phyloP scores from a whole-genome alignment of 2,113 vertebrate species.

The Erythrocercus mccallii region DNA sequence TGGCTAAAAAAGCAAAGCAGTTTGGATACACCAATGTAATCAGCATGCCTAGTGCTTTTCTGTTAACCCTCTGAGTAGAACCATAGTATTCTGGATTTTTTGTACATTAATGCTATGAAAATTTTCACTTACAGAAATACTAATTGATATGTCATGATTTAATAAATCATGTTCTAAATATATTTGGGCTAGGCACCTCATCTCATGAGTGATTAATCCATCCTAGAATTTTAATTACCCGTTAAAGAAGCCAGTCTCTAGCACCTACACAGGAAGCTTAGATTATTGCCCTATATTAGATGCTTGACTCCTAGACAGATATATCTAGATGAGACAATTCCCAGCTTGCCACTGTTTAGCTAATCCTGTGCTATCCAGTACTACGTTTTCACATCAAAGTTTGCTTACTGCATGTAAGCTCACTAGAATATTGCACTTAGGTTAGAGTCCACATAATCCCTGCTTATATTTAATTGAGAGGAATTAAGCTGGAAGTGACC shows the following conservation, averaged over 20 bases:
- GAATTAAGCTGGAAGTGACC: neutral
- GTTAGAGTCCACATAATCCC: neutral
- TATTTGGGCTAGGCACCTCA: neutral
- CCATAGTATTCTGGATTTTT: slow-evolving; percentile 53
- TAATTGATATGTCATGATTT: slow-evolving; percentile 10
- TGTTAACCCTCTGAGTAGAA: slow-evolving; percentile 71
- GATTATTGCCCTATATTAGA: neutral
- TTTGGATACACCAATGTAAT: slow-evolving; percentile 67
- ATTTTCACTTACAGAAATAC: slow-evolving; percentile 31
- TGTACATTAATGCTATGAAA: slow-evolving; percentile 21
- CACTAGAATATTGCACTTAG: slow-evolving; percentile 18
- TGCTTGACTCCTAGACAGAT: neutral
- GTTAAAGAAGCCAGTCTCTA: slow-evolving; percentile 14
- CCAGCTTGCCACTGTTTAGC: neutral
- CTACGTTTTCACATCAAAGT: neutral
- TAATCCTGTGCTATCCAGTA: neutral
- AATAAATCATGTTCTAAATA: slow-evolving; percentile 40
- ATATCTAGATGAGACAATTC: neutral
- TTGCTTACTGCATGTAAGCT: slow-evolving; percentile 3
- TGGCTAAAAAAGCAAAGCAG: slow-evolving; percentile 75
- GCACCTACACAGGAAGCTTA: neutral
- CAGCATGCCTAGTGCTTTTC: slow-evolving; percentile 77
- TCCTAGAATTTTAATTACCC: neutral
- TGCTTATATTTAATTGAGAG: neutral
- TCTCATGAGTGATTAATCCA: neutral